Conservation (phyloP, 2,797 vertebrate genomes). For the Ptychadena robeensis region DNA sequence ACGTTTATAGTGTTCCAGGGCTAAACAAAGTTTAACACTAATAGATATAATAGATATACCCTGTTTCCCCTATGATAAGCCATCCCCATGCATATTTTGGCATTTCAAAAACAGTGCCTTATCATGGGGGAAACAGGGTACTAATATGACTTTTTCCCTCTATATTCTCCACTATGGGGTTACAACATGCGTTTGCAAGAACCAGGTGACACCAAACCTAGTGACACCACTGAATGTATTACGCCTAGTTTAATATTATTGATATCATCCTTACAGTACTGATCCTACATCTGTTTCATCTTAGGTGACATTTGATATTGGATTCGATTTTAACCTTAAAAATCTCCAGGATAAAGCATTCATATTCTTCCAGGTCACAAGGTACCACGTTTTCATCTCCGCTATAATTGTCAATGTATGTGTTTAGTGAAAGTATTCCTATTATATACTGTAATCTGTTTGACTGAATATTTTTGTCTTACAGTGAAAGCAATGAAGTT, state of each 20-base stretch:
- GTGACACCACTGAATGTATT: no score
- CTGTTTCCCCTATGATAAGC: no score
- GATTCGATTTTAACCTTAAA: constrained; percentile 87
- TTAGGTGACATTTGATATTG: constrained; percentile 83
- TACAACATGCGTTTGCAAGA: no score
- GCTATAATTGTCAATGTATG: not conserved
- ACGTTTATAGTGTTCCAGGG: no score
- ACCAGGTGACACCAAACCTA: no score
- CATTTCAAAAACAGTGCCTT: no score
- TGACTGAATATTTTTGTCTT: constrained; percentile 54
- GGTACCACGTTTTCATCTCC: constrained; percentile 71
- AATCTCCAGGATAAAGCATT: constrained; percentile 76
- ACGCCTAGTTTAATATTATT: not conserved
- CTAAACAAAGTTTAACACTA: no score
- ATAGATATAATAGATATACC: no score
- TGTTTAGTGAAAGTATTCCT: not conserved
- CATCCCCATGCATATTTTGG: no score
- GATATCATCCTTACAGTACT: not conserved
- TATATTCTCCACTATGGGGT: no score
- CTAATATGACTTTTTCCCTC: no score
- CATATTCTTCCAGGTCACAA: constrained; percentile 79
- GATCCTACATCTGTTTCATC: not conserved
- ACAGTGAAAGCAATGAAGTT: constrained; percentile 83
- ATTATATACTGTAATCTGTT: not conserved
- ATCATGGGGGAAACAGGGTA: no score